phyloP scores from a whole-genome alignment of 1,140 invertebrate genomes.

The Ectropis grisescens region DNA sequence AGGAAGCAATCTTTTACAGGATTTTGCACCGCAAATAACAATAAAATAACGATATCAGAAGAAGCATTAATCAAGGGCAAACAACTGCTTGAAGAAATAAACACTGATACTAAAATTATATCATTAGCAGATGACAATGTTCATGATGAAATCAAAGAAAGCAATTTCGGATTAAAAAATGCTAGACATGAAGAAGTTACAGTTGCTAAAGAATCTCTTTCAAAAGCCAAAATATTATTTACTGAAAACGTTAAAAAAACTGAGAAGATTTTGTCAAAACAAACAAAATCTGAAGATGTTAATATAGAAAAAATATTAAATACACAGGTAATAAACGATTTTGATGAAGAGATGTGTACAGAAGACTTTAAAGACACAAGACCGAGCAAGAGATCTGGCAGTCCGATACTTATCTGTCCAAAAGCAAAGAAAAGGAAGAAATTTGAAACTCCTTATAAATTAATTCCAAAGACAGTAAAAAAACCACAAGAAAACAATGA shows the following conservation, averaged over 20 bases:
- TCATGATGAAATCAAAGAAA: too few relatives aligned
- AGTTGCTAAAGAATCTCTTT: too few relatives aligned
- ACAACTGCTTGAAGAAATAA: too few relatives aligned
- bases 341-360: slow-evolving; percentile 38
- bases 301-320: slow-evolving; percentile 23
- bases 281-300: too few relatives aligned
- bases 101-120: too few relatives aligned
- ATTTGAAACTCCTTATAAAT: slow-evolving; percentile 39
- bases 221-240: too few relatives aligned
- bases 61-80: too few relatives aligned
- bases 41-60: slow-evolving; percentile 27
- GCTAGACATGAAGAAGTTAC: too few relatives aligned
- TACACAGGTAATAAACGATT: slow-evolving; percentile 46
- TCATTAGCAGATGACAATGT: too few relatives aligned
- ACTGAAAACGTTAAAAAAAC: too few relatives aligned
- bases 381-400: slow-evolving; percentile 39
- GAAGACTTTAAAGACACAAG: slow-evolving; percentile 37
- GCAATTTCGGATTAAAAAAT: too few relatives aligned
- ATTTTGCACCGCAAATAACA: slow-evolving; percentile 30
- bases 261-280: too few relatives aligned
- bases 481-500: not conserved
- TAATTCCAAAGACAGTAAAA: slow-evolving; percentile 4
- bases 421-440: slow-evolving; percentile 40
- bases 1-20: slow-evolving; percentile 1
- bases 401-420: slow-evolving; percentile 54